A percentile compares a stretch with the other conserved stretches of the same genome.
phyloP scores from a whole-genome alignment of 2,113 vertebrate species.

The Colinus virginianus region DNA sequence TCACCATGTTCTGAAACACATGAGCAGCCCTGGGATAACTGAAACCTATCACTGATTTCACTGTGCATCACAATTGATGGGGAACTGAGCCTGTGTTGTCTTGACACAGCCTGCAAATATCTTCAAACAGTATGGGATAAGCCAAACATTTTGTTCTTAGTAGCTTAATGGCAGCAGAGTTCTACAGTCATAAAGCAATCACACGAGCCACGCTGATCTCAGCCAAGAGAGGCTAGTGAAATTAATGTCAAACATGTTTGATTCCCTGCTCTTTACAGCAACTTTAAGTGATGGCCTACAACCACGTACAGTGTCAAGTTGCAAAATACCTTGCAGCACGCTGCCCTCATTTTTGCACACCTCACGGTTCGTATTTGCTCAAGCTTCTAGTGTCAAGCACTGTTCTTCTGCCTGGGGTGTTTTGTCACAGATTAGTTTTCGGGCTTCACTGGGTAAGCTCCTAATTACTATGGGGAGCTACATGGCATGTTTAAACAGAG shows the following conservation, averaged over 20 bases:
- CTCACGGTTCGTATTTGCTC: neutral
- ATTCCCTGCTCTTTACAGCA: neutral
- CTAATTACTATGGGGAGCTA: neutral
- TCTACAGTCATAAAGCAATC: neutral
- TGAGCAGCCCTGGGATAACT: neutral
- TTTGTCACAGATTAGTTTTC: neutral
- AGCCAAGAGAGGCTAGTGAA: neutral
- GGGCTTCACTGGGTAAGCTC: neutral
- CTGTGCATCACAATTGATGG: neutral
- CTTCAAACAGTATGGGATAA: neutral
- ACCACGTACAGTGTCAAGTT: neutral
- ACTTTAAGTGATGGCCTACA: neutral
- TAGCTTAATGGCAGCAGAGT: neutral
- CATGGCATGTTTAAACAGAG: neutral
- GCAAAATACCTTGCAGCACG: neutral
- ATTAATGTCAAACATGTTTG: neutral
- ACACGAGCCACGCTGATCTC: neutral
- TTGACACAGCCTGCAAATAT: neutral
- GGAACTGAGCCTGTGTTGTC: neutral
- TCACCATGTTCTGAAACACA: neutral
- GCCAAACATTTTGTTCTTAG: neutral
- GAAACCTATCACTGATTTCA: neutral
- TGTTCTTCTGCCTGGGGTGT: neutral
- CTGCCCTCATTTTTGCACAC: neutral
- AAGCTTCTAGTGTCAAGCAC: neutral